phyloP scores from a whole-genome alignment of 2,888 invertebrate species.

The Prostheceraeus crozeri region DNA sequence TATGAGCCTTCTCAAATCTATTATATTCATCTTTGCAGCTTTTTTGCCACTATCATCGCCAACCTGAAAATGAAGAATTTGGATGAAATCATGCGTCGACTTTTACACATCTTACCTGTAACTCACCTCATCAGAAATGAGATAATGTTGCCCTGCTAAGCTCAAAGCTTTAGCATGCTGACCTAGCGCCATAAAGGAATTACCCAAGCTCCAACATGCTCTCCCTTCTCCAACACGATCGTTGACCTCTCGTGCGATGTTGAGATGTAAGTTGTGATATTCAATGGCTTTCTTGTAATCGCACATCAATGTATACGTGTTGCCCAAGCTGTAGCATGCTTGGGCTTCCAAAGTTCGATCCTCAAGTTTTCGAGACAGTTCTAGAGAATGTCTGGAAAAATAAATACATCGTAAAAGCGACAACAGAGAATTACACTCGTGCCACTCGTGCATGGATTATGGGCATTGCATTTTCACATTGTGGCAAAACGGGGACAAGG shows the following conservation, averaged over 20 bases:
- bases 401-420: too few species aligned
- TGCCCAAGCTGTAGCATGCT: conserved; percentile 90
- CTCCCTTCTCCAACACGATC: conserved; percentile 61
- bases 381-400: conserved; percentile 72
- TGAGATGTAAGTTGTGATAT: conserved; percentile 80
- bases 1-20: too few species aligned
- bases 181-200: conserved; percentile 83
- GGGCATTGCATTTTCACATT: too few species aligned
- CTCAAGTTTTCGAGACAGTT: conserved; percentile 78
- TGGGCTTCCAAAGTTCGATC: conserved; percentile 93
- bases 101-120: neutral
- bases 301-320: conserved; percentile 82
- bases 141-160: conserved; percentile 78
- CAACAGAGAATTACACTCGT: too few species aligned
- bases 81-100: neutral
- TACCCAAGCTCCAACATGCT: conserved; percentile 91
- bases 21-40: conserved; percentile 5
- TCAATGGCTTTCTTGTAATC: conserved; percentile 80
- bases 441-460: too few species aligned
- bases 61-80: neutral
- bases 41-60: conserved; percentile 13
- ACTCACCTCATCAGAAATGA: conserved; percentile 72
- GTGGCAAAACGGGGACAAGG: too few species aligned
- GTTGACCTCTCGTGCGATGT: conserved; percentile 63
- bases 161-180: conserved; percentile 83